Percentiles rank a stretch among this genome's conserved stretches.
Evolutionary conservation across 1,140 invertebrate species (phyloP).

Genomic region (Leptinotarsa defecta): DNA sequence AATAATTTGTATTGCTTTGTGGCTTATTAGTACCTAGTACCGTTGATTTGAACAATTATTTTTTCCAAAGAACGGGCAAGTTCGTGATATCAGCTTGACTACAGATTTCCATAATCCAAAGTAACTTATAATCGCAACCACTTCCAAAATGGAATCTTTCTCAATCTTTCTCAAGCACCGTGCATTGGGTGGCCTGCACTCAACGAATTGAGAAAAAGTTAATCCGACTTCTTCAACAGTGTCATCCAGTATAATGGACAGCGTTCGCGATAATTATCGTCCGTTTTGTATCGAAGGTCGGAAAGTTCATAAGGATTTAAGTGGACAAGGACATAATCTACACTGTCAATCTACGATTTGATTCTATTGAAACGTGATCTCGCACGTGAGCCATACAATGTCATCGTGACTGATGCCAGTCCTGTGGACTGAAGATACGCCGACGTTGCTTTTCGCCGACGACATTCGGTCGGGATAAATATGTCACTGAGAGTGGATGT

Average conservation of each 20-base stretch:
- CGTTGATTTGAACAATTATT: no score
- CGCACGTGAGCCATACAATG: constrained; percentile 27
- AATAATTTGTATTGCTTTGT: no score
- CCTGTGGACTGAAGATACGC: constrained; percentile 7
- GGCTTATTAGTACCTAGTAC: no score
- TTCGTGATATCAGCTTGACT: no score
- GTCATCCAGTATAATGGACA: background rate
- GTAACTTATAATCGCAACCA: no score
- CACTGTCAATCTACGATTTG: constrained; percentile 23
- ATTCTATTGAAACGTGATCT: constrained; percentile 25
- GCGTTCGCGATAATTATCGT: constrained; percentile 11
- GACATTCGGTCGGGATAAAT: constrained; percentile 12
- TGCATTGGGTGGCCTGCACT: background rate
- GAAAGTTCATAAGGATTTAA: constrained; percentile 25
- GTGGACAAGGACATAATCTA: constrained; percentile 27
- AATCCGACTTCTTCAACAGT: constrained; percentile 1
- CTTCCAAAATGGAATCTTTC: no score
- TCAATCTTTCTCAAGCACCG: no score
- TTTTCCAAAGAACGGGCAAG: no score
- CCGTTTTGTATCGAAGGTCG: constrained; percentile 10
- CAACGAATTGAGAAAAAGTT: background rate
- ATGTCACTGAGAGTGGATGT: constrained; percentile 5
- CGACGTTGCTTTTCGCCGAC: background rate
- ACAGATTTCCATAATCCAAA: no score
- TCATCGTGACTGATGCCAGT: constrained; percentile 28